phyloP scores from a whole-genome alignment of 2,888 invertebrate species.

The Meteorus colon region DNA sequence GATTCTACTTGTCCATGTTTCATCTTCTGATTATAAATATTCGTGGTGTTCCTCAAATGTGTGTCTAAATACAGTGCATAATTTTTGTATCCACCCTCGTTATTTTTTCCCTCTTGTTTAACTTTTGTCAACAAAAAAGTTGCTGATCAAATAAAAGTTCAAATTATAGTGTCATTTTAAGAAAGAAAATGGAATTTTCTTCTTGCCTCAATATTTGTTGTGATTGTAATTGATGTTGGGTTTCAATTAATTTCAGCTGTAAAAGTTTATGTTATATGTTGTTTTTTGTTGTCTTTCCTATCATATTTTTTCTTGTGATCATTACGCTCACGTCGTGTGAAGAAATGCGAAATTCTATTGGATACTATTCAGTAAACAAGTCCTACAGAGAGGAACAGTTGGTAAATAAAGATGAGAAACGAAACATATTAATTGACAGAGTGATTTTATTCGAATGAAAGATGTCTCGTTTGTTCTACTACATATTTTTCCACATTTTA shows the following conservation, averaged over 20 bases:
- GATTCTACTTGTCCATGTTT: constrained; percentile 50
- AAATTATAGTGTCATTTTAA: no score
- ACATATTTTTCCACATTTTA: no score
- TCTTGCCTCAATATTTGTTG: no score
- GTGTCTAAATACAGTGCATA: constrained; percentile 18
- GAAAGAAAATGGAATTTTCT: no score
- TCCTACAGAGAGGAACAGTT: background rate
- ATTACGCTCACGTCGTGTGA: constrained; percentile 53
- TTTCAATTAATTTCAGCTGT: background rate
- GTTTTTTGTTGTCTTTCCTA: constrained; percentile 30
- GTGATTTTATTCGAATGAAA: no score
- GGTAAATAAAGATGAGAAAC: constrained; percentile 14
- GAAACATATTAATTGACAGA: constrained; percentile 9
- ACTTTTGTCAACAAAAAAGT: constrained; percentile 8
- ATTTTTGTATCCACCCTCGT: constrained; percentile 29
- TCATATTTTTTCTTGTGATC: constrained; percentile 46
- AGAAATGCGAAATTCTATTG: constrained; percentile 48
- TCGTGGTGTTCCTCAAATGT: constrained; percentile 42
- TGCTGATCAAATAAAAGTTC: no score
- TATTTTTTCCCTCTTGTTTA: constrained; percentile 28
- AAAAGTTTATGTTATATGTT: constrained; percentile 1
- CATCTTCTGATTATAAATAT: constrained; percentile 55
- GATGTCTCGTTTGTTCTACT: no score
- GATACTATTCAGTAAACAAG: constrained; percentile 55
- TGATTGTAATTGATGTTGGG: background rate